These are phyloP conservation scores for Orthosia cruda DNA, from an alignment of 2,888 invertebrate species.

Conservation along the genomic window DNA sequence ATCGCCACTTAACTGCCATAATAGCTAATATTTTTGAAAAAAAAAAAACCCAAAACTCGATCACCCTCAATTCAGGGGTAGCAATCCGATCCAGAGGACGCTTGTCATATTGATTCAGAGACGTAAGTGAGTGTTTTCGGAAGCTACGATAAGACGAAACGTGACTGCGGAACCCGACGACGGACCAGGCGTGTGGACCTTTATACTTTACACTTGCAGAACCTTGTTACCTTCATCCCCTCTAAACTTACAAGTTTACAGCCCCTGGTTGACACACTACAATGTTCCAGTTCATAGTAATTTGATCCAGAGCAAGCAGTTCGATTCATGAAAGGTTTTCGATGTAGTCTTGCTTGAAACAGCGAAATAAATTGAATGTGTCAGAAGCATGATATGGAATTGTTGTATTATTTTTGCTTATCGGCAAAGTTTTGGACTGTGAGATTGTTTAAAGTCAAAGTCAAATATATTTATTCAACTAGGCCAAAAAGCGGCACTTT, in stretches of 20 bases:
- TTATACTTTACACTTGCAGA: conserved; percentile 75
- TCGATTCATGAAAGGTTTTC: conserved; percentile 52
- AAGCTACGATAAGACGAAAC: conserved; percentile 85
- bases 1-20: conserved; percentile 37
- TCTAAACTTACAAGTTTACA: neutral
- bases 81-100: conserved; percentile 85
- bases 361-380: conserved; percentile 65
- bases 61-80: conserved; percentile 78
- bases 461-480: too few species aligned
- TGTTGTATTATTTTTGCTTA: conserved; percentile 45
- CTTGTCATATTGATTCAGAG: conserved; percentile 87
- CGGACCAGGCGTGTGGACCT: conserved; percentile 82
- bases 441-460: conserved; percentile 1
- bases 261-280: conserved; percentile 53
- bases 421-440: neutral
- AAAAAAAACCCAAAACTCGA: conserved; percentile 53
- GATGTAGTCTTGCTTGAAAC: conserved; percentile 49
- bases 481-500: too few species aligned
- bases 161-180: conserved; percentile 79
- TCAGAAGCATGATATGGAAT: conserved; percentile 63
- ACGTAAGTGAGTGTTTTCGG: conserved; percentile 87
- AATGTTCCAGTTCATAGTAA: conserved; percentile 65
- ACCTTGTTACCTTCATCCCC: conserved; percentile 63
- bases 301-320: conserved; percentile 54
- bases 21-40: conserved; percentile 52